Base-by-base conservation (phyloP, 2,888 invertebrate species). In the Spisula subtruncata region DNA sequence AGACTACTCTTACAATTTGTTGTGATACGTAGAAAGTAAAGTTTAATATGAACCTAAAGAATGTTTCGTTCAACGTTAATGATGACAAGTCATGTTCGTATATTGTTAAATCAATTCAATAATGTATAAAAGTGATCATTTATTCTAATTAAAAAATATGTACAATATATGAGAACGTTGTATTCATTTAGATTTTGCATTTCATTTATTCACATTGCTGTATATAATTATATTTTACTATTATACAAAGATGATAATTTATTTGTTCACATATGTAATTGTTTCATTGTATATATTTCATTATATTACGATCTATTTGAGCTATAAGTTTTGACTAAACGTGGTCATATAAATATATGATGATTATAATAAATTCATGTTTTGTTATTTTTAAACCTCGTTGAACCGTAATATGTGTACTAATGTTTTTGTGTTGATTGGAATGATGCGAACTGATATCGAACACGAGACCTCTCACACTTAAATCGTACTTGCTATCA, bases 261-360 rank as follows among this genome's bases (percentile, higher is more conserved):
- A 66, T 66, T 66, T 25, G 25, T 66, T n/a, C 8, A 4, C 4
- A 66, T 6, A 6, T 66, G 51, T 4, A 51, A 10, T 51, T 51
- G 12, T 51, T 51, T 51, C 60, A 66, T 66, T 66, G 60, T 66
- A 66, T 66, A 25, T 41, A n/a, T 66, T 66, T 66, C 60, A 66
- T 66, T 66, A 66, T 25, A 66, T 66, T 66, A 25, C 1, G 25
- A 66, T 10, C 25, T 25, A 25, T 66, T 66, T n/a, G 25, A 25
- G 25, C 10, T 25, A 66, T 66, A 66, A 66, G 25, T 4, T 66
- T 25, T 66, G 60, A 66, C 25, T 66, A n/a, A n/a, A 25, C 25
- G 60, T 66, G 25, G 60, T 66, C 60, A 66, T 25, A 66, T 60
- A 25, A 66, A 66, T 66, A n/a, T 66, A 66, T 66, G 60, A 66